phyloP scores from a whole-genome alignment of 2,113 vertebrate species.

The Epinephelus moara region DNA sequence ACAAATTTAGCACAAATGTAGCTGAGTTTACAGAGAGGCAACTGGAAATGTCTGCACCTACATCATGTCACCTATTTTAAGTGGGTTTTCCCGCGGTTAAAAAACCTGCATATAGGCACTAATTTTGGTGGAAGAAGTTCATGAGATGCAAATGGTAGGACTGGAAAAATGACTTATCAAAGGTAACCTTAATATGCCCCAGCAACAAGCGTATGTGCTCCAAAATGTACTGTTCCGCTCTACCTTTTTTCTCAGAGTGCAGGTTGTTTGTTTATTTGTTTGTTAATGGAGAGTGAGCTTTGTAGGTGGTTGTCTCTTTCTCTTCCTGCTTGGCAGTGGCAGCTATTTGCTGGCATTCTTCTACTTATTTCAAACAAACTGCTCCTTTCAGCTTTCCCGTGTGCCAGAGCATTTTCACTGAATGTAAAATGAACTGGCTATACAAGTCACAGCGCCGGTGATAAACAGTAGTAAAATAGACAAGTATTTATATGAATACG shows the following conservation, averaged over 20 bases:
- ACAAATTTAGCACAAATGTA: too few relatives aligned
- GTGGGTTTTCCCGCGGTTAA: too few relatives aligned
- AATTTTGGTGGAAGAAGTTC: too few relatives aligned
- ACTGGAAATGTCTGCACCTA: too few relatives aligned
- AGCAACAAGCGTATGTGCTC: background rate
- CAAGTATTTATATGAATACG: background rate
- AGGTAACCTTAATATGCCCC: background rate
- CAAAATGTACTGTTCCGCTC: background rate
- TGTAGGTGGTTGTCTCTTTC: background rate
- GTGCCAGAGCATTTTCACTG: conserved; percentile 30
- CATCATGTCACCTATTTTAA: too few relatives aligned
- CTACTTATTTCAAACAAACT: conserved; percentile 18
- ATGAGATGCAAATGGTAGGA: background rate
- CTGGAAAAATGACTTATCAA: background rate
- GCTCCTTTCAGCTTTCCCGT: background rate
- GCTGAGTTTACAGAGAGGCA: too few relatives aligned
- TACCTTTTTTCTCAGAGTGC: background rate
- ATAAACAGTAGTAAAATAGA: conserved; percentile 4
- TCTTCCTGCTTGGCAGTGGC: background rate
- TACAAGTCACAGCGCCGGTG: background rate
- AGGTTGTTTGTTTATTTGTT: conserved; percentile 8
- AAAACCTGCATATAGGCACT: too few relatives aligned
- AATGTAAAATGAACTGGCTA: conserved; percentile 8
- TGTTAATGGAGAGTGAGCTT: conserved; percentile 21
- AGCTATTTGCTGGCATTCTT: background rate